Percentiles rank a stretch among this genome's conserved stretches.
phyloP scores from a whole-genome alignment of 2,888 invertebrate species.

The Phalera bucephala region DNA sequence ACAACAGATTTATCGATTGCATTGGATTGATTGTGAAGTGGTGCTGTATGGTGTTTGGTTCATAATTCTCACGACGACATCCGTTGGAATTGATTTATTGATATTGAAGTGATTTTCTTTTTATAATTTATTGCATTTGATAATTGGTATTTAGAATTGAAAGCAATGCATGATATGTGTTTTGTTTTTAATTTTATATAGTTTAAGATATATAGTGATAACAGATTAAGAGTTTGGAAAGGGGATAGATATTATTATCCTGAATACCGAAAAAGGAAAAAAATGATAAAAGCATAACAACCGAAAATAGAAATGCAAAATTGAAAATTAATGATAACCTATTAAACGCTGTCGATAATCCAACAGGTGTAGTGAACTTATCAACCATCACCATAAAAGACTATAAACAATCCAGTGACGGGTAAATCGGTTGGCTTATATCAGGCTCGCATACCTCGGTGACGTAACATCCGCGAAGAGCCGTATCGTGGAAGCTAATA shows the following conservation, averaged over 20 bases:
- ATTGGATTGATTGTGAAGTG: conserved; percentile 75
- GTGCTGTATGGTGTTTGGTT: conserved; percentile 51
- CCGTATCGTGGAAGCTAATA: conserved; percentile 70
- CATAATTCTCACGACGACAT: conserved; percentile 40
- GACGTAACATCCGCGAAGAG: conserved; percentile 80
- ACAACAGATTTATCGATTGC: conserved; percentile 59
- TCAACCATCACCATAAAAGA: conserved; percentile 78
- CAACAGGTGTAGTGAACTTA: conserved; percentile 50
- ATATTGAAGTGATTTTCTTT: conserved; percentile 22
- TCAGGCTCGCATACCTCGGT: conserved; percentile 70
- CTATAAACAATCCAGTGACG: conserved; percentile 74
- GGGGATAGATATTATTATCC: not conserved
- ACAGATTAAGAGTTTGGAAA: not conserved
- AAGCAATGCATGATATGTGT: conserved; percentile 3
- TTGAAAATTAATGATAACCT: conserved; percentile 22
- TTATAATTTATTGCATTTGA: too few species aligned
- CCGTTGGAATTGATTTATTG: conserved; percentile 24
- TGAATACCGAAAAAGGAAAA: not conserved
- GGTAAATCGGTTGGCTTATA: conserved; percentile 71
- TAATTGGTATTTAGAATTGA: too few species aligned
- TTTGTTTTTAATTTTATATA: not conserved
- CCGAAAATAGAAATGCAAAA: conserved; percentile 12
- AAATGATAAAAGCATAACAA: conserved; percentile 1
- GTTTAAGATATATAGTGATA: not conserved
- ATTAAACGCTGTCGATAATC: conserved; percentile 31